Evolutionary conservation across 2,888 invertebrate species (phyloP), one percentile per base, ranked within the genome.

Genomic region (Eledona agricola): DNA sequence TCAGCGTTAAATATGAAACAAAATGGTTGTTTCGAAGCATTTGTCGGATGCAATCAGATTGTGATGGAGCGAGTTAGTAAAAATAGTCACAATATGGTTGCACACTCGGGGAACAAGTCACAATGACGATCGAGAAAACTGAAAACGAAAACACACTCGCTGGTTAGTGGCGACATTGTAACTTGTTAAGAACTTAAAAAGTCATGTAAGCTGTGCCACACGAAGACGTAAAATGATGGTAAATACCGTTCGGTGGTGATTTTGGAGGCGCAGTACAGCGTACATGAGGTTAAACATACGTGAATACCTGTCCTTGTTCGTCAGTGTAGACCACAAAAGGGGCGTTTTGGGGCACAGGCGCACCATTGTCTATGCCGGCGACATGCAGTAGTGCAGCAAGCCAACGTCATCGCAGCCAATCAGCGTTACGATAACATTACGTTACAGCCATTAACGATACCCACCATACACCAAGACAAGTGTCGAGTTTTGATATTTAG

Each of bases 241-340:
- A 23, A 29, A 53, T 40, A 32, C 32, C 49, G 25, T 20, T 9
- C 11, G 29, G 20, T 32, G 46, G 22, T n/a, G n/a, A n/a, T 7
- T 22, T 23, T 28, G 19, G 42, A 11, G 15, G 4, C n/a, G 68
- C 69, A 70, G 74, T 70, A 72, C 75, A 76, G 74, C 75, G 65
- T 71, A 74, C 76, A 74, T 68, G 71, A 70, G 65, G 65, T 70
- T 67, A 71, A 73, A 72, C 70, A 73, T 66, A 76, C 72, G 71
- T 73, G 81, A 81, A 83, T 91, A 93, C 93, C 93, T 93, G 93
- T 87, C 91, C 93, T 85, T 90, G 89, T 81, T 90, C 89, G 85
- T 93, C 93, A 83, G 93, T 93, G 88, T 93, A 93, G 84, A 89
- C 88, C 84, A 93, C 92, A 85, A 88, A 91, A 80, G 89, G 89